Percentiles rank a stretch among this genome's conserved stretches.
phyloP scores from a whole-genome alignment of 2,797 vertebrate species.

The Coregonus suidteri region DNA sequence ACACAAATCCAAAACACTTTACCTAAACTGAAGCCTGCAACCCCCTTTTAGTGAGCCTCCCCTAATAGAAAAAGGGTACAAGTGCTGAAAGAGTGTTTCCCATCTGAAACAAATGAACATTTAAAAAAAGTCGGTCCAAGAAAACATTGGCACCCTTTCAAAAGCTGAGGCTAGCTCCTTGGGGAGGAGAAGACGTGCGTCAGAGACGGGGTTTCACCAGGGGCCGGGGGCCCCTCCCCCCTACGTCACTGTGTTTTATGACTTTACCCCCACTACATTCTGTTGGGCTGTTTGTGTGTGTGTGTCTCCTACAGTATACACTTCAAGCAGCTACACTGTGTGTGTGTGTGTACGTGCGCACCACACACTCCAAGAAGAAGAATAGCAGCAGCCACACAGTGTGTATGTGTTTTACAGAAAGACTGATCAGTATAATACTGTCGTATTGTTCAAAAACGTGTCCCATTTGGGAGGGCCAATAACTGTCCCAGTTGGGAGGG shows the following conservation, averaged over 20 bases:
- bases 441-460: not conserved
- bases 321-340: not conserved
- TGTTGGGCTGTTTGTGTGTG: not conserved
- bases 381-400: not conserved
- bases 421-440: not conserved
- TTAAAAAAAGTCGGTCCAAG: not conserved
- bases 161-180: slow-evolving; percentile 39
- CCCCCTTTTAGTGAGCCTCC: not conserved
- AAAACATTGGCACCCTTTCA: slow-evolving; percentile 46
- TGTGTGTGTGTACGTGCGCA: not conserved
- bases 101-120: slow-evolving; percentile 29
- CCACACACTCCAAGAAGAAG: not conserved
- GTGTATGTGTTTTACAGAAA: not conserved
- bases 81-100: not conserved
- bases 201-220: slow-evolving; percentile 34
- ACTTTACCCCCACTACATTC: not conserved
- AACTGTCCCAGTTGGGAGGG: too few relatives aligned
- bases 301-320: not conserved
- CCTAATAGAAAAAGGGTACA: not conserved
- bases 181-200: slow-evolving; percentile 46
- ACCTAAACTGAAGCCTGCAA: slow-evolving; percentile 22
- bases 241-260: not conserved
- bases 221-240: not conserved
- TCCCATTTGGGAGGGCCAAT: too few relatives aligned
- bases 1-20: slow-evolving; percentile 3